These are phyloP conservation scores for Melanostigma gelatinosum DNA, from an alignment of 2,113 vertebrate genomes.

Conservation along the genomic window DNA sequence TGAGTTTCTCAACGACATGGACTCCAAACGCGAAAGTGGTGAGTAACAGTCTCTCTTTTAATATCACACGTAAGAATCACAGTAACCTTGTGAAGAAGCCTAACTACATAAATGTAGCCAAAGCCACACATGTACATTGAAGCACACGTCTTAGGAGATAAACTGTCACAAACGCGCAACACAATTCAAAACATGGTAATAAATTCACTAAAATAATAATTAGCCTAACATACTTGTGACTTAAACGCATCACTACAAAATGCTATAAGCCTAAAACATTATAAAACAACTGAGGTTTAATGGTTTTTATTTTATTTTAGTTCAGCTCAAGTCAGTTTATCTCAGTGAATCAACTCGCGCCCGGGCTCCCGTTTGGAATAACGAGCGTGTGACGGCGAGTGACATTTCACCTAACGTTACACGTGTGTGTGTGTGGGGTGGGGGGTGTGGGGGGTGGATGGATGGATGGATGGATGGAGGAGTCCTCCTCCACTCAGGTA, in stretches of 20 bases:
- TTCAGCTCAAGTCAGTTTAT: background rate
- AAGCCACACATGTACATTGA: background rate
- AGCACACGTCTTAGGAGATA: background rate
- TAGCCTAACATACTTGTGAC: background rate
- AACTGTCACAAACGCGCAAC: background rate
- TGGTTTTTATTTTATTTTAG: background rate
- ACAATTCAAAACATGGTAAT: background rate
- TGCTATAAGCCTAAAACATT: too few relatives aligned
- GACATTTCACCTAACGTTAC: slow-evolving; percentile 54
- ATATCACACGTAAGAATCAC: background rate
- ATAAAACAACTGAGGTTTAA: background rate
- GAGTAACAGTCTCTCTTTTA: slow-evolving; percentile 39
- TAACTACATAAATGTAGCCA: background rate
- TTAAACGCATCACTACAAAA: background rate
- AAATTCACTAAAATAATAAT: background rate
- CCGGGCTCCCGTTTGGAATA: slow-evolving; percentile 4
- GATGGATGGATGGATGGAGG: slow-evolving; percentile 38
- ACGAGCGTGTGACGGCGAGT: slow-evolving; percentile 49
- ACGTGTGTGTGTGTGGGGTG: slow-evolving; percentile 15
- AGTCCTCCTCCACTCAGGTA: slow-evolving; percentile 54
- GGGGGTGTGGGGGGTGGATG: slow-evolving; percentile 10
- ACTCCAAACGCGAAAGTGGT: slow-evolving; percentile 71
- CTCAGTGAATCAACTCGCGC: slow-evolving; percentile 10
- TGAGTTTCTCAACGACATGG: slow-evolving; percentile 48
- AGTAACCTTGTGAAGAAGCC: slow-evolving; percentile 11